Conservation (phyloP, 2,888 invertebrate species). For the Cheilosia vulpina region DNA sequence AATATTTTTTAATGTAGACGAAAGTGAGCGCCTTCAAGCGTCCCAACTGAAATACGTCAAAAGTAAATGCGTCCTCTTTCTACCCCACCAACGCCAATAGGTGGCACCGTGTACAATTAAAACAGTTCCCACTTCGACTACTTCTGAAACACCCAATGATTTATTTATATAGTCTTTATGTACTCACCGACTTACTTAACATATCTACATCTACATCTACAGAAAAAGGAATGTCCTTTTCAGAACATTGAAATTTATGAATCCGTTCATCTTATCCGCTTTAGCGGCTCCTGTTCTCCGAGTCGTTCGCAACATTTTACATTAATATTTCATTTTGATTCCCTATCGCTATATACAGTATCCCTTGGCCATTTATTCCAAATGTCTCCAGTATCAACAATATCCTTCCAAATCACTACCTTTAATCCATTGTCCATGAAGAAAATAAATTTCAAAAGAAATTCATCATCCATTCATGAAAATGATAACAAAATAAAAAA, state of each 20-base stretch:
- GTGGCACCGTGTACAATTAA: too few species aligned
- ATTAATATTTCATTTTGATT: conserved; percentile 38
- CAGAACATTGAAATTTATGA: not conserved
- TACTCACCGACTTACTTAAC: not conserved
- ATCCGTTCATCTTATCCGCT: not conserved
- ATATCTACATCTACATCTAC: conserved; percentile 3
- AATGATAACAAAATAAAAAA: conserved; percentile 8
- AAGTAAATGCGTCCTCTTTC: too few species aligned
- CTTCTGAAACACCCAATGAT: too few species aligned
- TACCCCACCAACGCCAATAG: too few species aligned
- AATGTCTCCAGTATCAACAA: conserved; percentile 56
- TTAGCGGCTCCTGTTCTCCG: not conserved
- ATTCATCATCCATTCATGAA: conserved; percentile 22
- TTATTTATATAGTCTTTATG: too few species aligned
- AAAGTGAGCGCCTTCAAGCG: too few species aligned
- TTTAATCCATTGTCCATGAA: conserved; percentile 41
- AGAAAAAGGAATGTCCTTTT: not conserved
- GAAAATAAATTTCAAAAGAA: conserved; percentile 14
- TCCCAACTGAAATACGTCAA: too few species aligned
- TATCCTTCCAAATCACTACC: conserved; percentile 60
- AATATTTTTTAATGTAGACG: too few species aligned
- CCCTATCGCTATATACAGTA: not conserved
- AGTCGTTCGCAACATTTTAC: conserved; percentile 35
- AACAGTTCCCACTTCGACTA: too few species aligned
- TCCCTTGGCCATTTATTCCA: conserved; percentile 31